Evolutionary conservation across 2,888 invertebrate species (phyloP), one percentile per base, ranked within the genome.

Genomic region (Hermaeophaga mercurialis): DNA sequence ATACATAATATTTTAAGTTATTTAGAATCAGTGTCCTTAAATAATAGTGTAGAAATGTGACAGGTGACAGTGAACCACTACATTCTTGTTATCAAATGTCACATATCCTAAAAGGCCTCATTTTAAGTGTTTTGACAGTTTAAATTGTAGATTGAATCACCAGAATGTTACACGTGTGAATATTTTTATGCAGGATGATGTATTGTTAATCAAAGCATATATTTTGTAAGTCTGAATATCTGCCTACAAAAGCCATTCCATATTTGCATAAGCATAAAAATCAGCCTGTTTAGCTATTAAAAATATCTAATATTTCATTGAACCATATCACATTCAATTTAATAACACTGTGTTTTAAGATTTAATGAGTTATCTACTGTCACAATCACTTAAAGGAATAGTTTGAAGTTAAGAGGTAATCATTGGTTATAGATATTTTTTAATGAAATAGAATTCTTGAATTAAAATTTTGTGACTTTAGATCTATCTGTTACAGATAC

Each of bases 261-360:
- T 31, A 31, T 31, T 28, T 31, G 5, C 3, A 9, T 2, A 3
- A 5, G 17, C 15, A 17, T 5, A 33, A 34, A 38, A 39, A 39
- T 39, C 39, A 39, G 8, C 39, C 19, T 39, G 22, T 39, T n/a
- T 38, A 36, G 7, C 7, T 38, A 15, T n/a, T 12, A n/a, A n/a
- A n/a, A n/a, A n/a, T n/a, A n/a, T n/a, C n/a, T 19, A 39, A 18
- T 19, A 19, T 39, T 39, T 12, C 19, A 39, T 39, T 39, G 39
- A 39, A 39, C 19, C 39, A 39, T 39, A 39, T 39, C 39, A 39
- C 39, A 12, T 28, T 28, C 28, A 28, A 28, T 9, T 28, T 28
- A 28, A 28, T 12, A 31, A 31, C 28, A 28, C 31, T 4, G 31
- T 28, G 28, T 31, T 31, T 31, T 31, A 26, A 12, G 11, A 2